phyloP scores from a whole-genome alignment of 2,797 vertebrate species.

The Melopsittacus undulatus region DNA sequence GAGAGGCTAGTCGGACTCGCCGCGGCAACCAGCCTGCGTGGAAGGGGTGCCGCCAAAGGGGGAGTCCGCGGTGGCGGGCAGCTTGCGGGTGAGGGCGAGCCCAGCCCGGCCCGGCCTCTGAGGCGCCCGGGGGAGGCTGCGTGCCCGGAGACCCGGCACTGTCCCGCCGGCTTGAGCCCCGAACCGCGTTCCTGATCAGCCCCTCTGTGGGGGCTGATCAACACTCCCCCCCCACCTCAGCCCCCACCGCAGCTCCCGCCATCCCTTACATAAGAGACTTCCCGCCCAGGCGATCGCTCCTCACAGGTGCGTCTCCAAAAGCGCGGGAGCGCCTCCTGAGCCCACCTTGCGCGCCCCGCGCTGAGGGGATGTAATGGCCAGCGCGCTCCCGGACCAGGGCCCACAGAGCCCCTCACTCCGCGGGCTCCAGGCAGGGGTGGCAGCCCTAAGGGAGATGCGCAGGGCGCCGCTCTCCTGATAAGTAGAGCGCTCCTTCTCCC shows the following conservation, averaged over 20 bases:
- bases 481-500: background rate
- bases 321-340: background rate
- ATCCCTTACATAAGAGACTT: constrained; percentile 34
- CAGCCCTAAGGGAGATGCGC: background rate
- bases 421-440: background rate
- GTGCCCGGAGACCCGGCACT: background rate
- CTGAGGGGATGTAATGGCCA: background rate
- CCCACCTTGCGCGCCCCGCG: background rate
- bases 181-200: too few species aligned
- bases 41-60: constrained; percentile 64
- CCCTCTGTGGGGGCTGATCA: background rate
- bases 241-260: background rate
- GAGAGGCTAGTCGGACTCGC: background rate
- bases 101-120: background rate
- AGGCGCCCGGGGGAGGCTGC: background rate
- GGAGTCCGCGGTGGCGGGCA: background rate
- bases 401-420: background rate
- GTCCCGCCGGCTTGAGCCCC: background rate
- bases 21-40: constrained; percentile 71
- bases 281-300: background rate
- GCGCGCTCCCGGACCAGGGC: background rate
- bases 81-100: background rate
- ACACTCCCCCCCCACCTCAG: background rate
- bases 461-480: background rate
- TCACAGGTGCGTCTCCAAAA: constrained; percentile 28